Evolutionary conservation across 1,140 invertebrate genomes (phyloP).

Genomic region (Eumaeus atala): DNA sequence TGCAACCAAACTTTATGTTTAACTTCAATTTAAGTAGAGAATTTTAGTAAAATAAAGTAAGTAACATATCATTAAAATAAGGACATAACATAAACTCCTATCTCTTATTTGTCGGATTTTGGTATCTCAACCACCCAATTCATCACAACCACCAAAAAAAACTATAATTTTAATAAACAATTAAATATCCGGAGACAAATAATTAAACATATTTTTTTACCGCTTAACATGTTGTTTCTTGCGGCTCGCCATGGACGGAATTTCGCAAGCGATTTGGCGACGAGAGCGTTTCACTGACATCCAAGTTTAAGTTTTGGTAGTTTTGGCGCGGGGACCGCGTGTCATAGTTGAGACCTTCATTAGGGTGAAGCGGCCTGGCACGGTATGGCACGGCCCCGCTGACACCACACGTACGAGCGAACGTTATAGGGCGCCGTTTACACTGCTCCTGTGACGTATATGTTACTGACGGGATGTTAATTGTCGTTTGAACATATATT

Average conservation of each 20-base stretch:
- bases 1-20: conserved; percentile 19
- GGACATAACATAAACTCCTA: no score
- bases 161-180: neutral
- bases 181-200: neutral
- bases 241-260: conserved; percentile 40
- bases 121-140: no score
- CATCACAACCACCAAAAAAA: neutral
- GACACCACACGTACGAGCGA: conserved; percentile 50
- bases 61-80: no score
- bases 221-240: conserved; percentile 30
- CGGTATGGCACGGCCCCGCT: conserved; percentile 57
- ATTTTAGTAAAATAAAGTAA: no score
- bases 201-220: conserved; percentile 16
- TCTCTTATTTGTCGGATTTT: no score
- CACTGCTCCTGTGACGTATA: conserved; percentile 18
- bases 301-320: conserved; percentile 57
- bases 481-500: conserved; percentile 8
- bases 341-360: conserved; percentile 64
- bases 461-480: conserved; percentile 8
- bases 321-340: conserved; percentile 61
- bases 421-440: conserved; percentile 35
- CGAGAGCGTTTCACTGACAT: conserved; percentile 25
- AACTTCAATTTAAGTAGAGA: no score
- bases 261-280: neutral
- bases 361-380: conserved; percentile 51